A percentile compares a stretch with the other conserved stretches of the same genome.
phyloP scores from a whole-genome alignment of 2,797 vertebrate genomes.

The Manis pentadactyla region DNA sequence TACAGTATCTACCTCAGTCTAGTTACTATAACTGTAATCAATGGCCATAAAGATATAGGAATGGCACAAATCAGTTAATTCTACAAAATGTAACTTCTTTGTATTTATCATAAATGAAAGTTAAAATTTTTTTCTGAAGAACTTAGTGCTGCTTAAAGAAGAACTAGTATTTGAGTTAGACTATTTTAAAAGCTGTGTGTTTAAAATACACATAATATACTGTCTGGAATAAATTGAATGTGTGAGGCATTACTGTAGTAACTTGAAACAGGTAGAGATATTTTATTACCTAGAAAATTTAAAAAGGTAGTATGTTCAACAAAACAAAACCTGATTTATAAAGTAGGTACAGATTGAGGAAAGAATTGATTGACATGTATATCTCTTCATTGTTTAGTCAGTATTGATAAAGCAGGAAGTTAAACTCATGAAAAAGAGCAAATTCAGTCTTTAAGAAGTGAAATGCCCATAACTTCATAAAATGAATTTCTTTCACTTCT shows the following conservation, averaged over 20 bases:
- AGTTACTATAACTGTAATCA: not conserved
- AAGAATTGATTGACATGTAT: not conserved
- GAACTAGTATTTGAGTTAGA: slow-evolving; percentile 36
- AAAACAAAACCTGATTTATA: not conserved
- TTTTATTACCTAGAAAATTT: slow-evolving; percentile 52
- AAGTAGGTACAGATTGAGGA: not conserved
- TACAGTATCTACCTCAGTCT: not conserved
- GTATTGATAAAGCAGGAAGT: slow-evolving; percentile 24
- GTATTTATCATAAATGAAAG: slow-evolving; percentile 53
- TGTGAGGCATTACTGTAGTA: slow-evolving; percentile 6
- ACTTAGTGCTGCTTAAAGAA: slow-evolving; percentile 29
- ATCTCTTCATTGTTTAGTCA: slow-evolving; percentile 1
- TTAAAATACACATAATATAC: not conserved
- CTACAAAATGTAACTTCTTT: not conserved
- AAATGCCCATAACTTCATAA: slow-evolving; percentile 67
- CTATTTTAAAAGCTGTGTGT: not conserved
- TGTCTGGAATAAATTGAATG: slow-evolving; percentile 24
- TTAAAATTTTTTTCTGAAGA: slow-evolving; percentile 53
- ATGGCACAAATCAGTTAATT: not conserved
- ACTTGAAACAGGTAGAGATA: slow-evolving; percentile 22
- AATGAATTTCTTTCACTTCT: slow-evolving; percentile 78
- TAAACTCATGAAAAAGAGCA: slow-evolving; percentile 38
- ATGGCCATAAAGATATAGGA: not conserved
- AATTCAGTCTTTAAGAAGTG: slow-evolving; percentile 67
- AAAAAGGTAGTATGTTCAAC: not conserved